Evolutionary conservation across 2,113 vertebrate genomes (phyloP), one percentile per base, ranked within the genome.

Genomic region (Zosterops pallidus): DNA sequence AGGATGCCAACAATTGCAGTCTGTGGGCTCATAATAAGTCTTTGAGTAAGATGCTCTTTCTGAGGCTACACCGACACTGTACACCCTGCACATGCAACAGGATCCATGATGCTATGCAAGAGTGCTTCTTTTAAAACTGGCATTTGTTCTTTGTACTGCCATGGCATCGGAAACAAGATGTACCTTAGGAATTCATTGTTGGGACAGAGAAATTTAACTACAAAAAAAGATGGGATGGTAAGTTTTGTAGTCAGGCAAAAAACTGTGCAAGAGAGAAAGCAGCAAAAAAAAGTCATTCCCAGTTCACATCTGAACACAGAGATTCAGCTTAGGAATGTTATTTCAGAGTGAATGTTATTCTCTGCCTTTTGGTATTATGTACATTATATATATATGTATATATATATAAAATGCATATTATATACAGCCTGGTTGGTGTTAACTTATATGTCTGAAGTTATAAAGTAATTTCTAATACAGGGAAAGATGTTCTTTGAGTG

Each of bases 161-260:
- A 0, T 39, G 41, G 25, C 33, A 13, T 52, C 2, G 5, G 41
- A 84, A 60, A 60, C 0, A 2, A 67, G 33, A n/a, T 0, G 0
- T 69, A 65, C 12, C n/a, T 49, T n/a, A 59, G 52, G 62, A 79
- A 65, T 39, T 80, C 47, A 31, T 39, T 3, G 7, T 39, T 3
- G 7, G 50, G 24, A 60, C 39, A 39, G 49, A 47, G 39, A 59
- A 77, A 82, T 53, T 26, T 96, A 80, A 89, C 79, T 87, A 68
- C 75, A 41, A 79, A 62, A 89, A n/a, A 25, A 89, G 42, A 35
- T 29, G 59, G 31, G 33, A 62, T 89, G 22, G 10, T 77, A 60
- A 75, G 46, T 92, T 90, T 65, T 63, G 11, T n/a, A 70, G 81
- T 83, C 46, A 76, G 39, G 71, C 47, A 76, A 91, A 93, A 88